Conservation (phyloP, 2,888 invertebrate species). For the Dicyrtoma fusca region DNA sequence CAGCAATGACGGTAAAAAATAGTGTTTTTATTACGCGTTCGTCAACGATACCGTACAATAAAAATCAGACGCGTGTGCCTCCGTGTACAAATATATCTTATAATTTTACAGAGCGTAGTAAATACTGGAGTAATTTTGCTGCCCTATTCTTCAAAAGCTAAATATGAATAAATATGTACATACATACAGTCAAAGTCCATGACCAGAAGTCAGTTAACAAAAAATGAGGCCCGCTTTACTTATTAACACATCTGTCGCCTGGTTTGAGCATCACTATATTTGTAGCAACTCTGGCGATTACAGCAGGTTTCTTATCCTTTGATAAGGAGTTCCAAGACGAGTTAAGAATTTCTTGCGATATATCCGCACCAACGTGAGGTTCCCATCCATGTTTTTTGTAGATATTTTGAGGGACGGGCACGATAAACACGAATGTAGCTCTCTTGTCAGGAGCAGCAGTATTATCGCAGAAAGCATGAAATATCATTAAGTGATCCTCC, state of each 20-base stretch:
- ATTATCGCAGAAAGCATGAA: constrained; percentile 55
- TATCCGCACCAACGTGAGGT: constrained; percentile 38
- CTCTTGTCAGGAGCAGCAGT: constrained; percentile 46
- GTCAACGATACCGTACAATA: no score
- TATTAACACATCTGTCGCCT: constrained; percentile 44
- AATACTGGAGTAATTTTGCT: no score
- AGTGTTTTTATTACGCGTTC: no score
- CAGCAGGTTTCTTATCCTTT: constrained; percentile 49
- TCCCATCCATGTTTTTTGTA: constrained; percentile 37
- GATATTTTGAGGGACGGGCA: constrained; percentile 41
- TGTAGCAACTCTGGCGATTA: constrained; percentile 48
- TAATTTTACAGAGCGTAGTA: no score
- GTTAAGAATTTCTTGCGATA: constrained; percentile 38
- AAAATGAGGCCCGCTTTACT: neutral
- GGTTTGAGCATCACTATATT: constrained; percentile 46
- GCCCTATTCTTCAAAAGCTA: no score
- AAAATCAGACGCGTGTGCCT: no score
- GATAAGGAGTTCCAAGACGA: constrained; percentile 39
- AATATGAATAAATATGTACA: constrained; percentile 1
- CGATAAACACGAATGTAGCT: constrained; percentile 48
- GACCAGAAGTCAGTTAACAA: no score
- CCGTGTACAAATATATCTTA: no score
- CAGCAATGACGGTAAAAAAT: no score
- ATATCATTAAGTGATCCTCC: constrained; percentile 42
- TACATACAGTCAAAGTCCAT: no score